These are phyloP conservation scores for Pteropus rufus DNA, from an alignment of 2,797 vertebrate species.

Conservation along the genomic window DNA sequence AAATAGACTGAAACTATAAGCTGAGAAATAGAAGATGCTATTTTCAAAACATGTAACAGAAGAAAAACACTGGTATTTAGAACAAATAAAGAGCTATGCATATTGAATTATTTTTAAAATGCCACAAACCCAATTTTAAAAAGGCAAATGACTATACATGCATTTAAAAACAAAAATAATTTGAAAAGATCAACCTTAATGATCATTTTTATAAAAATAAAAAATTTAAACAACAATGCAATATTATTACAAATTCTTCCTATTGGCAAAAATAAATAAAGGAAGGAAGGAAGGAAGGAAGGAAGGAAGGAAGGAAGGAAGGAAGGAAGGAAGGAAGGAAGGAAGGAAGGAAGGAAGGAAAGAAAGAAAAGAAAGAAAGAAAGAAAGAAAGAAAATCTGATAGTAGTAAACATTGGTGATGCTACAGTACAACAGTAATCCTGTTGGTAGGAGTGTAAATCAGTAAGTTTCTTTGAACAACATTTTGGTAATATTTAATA, in stretches of 20 bases:
- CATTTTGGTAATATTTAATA: neutral
- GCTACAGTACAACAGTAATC: neutral
- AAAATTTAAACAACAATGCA: neutral
- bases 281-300: too few relatives aligned
- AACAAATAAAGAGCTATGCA: neutral
- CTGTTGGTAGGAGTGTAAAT: neutral
- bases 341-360: too few relatives aligned
- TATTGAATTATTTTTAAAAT: neutral
- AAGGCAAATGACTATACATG: neutral
- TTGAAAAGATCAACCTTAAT: neutral
- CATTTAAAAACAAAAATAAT: neutral
- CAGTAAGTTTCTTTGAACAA: neutral
- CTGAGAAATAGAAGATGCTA: neutral
- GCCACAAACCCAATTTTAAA: neutral
- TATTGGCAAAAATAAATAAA: neutral
- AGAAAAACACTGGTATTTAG: neutral
- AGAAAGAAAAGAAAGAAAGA: too few relatives aligned
- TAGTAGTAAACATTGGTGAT: neutral
- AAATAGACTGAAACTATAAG: neutral
- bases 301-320: too few relatives aligned
- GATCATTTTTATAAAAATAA: neutral
- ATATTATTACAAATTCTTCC: neutral
- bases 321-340: too few relatives aligned
- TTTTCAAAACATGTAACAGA: neutral
- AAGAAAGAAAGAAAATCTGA: too few relatives aligned